Evolutionary conservation across 2,113 vertebrate genomes (phyloP), one percentile per base, ranked within the genome.

Genomic region (Microcebus ravelobensis): DNA sequence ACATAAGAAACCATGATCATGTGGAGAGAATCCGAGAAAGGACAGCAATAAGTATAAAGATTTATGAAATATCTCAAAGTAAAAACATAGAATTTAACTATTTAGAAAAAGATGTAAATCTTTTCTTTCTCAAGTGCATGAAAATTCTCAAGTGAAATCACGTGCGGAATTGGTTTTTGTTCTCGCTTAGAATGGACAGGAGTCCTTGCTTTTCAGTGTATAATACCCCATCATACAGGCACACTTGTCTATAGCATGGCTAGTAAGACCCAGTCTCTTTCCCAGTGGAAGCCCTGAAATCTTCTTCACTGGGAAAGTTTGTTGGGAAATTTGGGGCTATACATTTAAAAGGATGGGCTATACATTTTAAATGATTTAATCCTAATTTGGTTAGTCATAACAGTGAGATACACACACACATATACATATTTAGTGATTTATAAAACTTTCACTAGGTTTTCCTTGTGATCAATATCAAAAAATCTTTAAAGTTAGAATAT

Each of bases 231-330:
- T 36, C 34, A 14, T 21, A 23, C 1, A 27, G 23, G 5, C 45
- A 27, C 2, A 13, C 1, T 1, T 25, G 12, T 18, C 17, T 42
- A 2, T 14, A 3, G 5, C 31, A 15, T 13, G 25, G 4, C 20
- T 52, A 4, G 18, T 18, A 8, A 23, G 39, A 2, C 5, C 4
- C 45, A 50, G 50, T 1, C 10, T 50, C 23, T n/a, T 85, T 45
- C 11, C 15, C 39, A 34, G 0, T 5, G 42, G 4, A 84, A 70
- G 3, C 13, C 31, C 20, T 21, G 7, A n/a, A 48, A 14, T 36
- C 8, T 31, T 6, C 20, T 71, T 80, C 48, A 65, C 8, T 31
- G 18, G 15, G 15, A 31, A 61, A 39, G 0, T 68, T 84, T 87
- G 4, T 42, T 63, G 21, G 34, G 74, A 82, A 63, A 34, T 2